These are phyloP conservation scores for Scaptodrosophila latifasciaeformis DNA, from an alignment of 2,888 invertebrate species.

Conservation along the genomic window DNA sequence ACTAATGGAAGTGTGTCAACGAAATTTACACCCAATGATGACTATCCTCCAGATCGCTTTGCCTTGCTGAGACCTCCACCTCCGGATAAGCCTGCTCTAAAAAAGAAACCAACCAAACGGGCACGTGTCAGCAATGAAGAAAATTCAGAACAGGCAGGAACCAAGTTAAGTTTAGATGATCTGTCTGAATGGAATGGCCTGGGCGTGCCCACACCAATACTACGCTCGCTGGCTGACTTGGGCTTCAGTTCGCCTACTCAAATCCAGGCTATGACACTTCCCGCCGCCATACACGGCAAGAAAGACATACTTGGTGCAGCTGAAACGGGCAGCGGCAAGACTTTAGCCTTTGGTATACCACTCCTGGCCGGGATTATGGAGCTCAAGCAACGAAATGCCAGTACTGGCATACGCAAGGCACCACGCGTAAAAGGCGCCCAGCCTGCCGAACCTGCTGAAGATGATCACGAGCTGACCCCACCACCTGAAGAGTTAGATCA, in stretches of 20 bases:
- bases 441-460: conserved; percentile 12
- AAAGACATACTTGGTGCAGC: conserved; percentile 98
- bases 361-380: conserved; percentile 90
- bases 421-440: conserved; percentile 44
- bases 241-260: conserved; percentile 89
- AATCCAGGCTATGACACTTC: conserved; percentile 88
- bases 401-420: conserved; percentile 69
- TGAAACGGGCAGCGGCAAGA: conserved; percentile 99
- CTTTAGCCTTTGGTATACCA: conserved; percentile 97
- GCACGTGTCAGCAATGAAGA: conserved; percentile 7
- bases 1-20: not conserved
- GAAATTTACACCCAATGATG: conserved; percentile 29
- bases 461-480: conserved; percentile 72
- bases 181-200: conserved; percentile 80
- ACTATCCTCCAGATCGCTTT: conserved; percentile 53
- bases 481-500: conserved; percentile 71
- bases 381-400: conserved; percentile 76
- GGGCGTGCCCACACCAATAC: conserved; percentile 80
- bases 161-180: conserved; percentile 13
- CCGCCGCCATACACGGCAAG: conserved; percentile 88
- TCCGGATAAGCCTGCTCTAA: conserved; percentile 34
- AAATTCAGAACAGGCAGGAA: conserved; percentile 17
- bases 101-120: not conserved
- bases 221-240: conserved; percentile 84
- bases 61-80: conserved; percentile 63